A percentile compares a stretch with the other conserved stretches of the same genome.
Conservation (phyloP, 2,113 vertebrate genomes). For the Otocyon megalotis region DNA sequence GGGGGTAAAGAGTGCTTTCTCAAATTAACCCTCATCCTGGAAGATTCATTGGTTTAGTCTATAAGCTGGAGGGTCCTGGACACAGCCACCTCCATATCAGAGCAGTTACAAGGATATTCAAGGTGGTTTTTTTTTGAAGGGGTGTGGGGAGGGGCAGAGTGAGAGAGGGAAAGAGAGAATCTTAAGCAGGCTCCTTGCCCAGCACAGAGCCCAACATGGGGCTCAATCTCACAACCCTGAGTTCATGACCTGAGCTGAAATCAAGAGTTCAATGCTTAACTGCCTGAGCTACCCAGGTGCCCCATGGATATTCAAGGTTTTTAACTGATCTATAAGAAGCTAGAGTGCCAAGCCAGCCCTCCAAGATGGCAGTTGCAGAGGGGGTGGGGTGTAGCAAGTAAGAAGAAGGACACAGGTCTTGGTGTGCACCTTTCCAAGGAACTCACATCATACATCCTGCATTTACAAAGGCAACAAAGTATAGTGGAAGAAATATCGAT, state of each 20-base stretch:
- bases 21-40: constrained; percentile 1
- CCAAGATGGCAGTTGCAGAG: not conserved
- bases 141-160: not conserved
- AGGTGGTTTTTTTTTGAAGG: not conserved
- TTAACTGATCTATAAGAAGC: constrained; percentile 33
- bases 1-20: not conserved
- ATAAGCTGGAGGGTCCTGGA: not conserved
- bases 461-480: constrained; percentile 23
- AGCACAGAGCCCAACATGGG: not conserved
- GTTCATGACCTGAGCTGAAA: not conserved
- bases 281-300: not conserved
- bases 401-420: not conserved
- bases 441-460: not conserved
- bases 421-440: not conserved
- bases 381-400: not conserved
- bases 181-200: not conserved
- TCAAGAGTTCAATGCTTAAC: not conserved
- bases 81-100: not conserved
- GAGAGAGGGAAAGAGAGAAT: not conserved
- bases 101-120: constrained; percentile 1
- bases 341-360: not conserved
- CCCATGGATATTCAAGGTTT: constrained; percentile 14
- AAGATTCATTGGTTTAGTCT: constrained; percentile 9
- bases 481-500: constrained; percentile 18
- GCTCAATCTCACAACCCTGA: not conserved